Conservation (phyloP, 2,113 vertebrate genomes). For the Alces alces region DNA sequence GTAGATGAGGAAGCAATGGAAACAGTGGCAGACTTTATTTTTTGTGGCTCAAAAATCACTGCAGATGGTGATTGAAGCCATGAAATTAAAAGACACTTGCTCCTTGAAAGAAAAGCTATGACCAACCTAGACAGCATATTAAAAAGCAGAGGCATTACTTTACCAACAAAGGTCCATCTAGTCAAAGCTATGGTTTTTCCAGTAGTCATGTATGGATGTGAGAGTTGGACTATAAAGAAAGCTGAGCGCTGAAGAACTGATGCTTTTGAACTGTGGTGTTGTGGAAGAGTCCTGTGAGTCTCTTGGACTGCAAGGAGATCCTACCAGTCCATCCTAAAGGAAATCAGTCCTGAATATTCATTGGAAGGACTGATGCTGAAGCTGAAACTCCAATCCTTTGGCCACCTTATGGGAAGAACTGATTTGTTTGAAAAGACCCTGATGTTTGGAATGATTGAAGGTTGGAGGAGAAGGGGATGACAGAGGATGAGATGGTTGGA, state of each 20-base stretch:
- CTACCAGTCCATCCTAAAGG: background rate
- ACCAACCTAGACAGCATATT: background rate
- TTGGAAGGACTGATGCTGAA: background rate
- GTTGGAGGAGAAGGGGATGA: background rate
- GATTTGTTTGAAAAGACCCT: background rate
- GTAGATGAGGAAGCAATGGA: background rate
- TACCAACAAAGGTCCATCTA: background rate
- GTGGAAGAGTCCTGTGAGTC: background rate
- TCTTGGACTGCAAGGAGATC: background rate
- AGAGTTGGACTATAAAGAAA: background rate
- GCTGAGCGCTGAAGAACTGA: background rate
- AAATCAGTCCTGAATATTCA: background rate
- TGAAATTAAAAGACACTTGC: background rate
- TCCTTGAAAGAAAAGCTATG: background rate
- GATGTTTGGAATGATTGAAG: background rate
- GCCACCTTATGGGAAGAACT: background rate
- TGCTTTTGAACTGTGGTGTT: background rate
- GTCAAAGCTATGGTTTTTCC: background rate
- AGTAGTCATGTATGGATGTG: background rate
- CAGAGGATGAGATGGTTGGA: background rate
- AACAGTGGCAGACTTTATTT: background rate
- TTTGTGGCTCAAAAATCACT: background rate
- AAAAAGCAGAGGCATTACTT: background rate
- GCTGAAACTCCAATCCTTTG: background rate
- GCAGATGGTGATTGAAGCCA: background rate